Percentiles rank a stretch among this genome's conserved stretches.
phyloP scores from a whole-genome alignment of 2,113 vertebrate genomes.

The Chitala chitala region DNA sequence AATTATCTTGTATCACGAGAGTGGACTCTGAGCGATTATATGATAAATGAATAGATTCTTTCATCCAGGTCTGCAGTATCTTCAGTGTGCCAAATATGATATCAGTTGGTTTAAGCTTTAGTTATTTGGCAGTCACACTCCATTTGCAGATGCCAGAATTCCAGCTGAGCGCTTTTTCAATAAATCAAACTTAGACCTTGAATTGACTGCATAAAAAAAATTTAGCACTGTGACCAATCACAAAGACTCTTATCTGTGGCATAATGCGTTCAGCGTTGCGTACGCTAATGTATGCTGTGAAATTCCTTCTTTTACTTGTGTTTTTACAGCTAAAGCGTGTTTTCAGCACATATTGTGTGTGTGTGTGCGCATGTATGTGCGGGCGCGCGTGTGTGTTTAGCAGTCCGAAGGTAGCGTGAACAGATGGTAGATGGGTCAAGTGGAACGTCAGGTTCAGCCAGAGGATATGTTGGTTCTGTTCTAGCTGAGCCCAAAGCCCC shows the following conservation, averaged over 20 bases:
- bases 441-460: background rate
- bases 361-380: too few species aligned
- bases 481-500: background rate
- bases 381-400: too few species aligned
- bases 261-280: too few species aligned
- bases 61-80: conserved; percentile 11
- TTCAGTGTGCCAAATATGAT: background rate
- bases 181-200: conserved; percentile 6
- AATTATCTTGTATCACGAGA: conserved; percentile 17
- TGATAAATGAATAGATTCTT: conserved; percentile 29
- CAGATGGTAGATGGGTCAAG: background rate
- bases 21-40: conserved; percentile 11
- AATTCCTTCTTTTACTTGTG: too few species aligned
- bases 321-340: too few species aligned
- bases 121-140: conserved; percentile 22
- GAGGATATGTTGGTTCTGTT: background rate
- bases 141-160: conserved; percentile 16
- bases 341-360: too few species aligned
- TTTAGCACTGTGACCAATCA: too few species aligned
- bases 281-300: too few species aligned
- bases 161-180: background rate
- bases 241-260: too few species aligned
- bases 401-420: background rate
- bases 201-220: background rate
- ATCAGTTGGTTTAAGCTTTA: conserved; percentile 15